Percentiles rank a stretch among this genome's conserved stretches.
Conservation (phyloP, 2,888 invertebrate species). For the Mycalesis mineus region DNA sequence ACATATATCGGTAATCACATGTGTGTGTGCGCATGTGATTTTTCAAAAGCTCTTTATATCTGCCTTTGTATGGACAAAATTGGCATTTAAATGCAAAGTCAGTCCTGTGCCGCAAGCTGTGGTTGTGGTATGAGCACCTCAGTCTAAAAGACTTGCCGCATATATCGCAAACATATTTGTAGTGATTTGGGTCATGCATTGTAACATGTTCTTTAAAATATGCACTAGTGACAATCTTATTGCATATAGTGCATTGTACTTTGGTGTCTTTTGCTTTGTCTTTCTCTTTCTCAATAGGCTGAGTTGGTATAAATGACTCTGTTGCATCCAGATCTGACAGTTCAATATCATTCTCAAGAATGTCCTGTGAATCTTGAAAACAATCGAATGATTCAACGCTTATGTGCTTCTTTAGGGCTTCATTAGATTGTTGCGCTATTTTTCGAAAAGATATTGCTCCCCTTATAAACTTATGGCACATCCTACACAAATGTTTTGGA, state of each 20-base stretch:
- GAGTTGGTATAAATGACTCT: not conserved
- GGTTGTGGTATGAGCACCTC: slow-evolving; percentile 44
- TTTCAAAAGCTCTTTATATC: slow-evolving; percentile 39
- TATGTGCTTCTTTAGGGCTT: slow-evolving; percentile 41
- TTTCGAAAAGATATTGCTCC: slow-evolving; percentile 50
- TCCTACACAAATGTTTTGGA: slow-evolving; percentile 51
- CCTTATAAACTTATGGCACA: slow-evolving; percentile 51
- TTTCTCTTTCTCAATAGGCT: not conserved
- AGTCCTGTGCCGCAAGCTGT: slow-evolving; percentile 40
- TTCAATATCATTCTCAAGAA: slow-evolving; percentile 18
- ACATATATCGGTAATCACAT: slow-evolving; percentile 47
- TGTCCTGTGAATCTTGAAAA: slow-evolving; percentile 14
- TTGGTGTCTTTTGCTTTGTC: slow-evolving; percentile 24
- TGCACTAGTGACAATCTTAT: slow-evolving; percentile 39
- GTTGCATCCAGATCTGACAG: not conserved
- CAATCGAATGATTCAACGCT: slow-evolving; percentile 24
- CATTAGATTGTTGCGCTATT: slow-evolving; percentile 46
- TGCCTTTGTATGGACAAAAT: slow-evolving; percentile 42
- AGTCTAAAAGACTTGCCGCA: slow-evolving; percentile 44
- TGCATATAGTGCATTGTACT: slow-evolving; percentile 41
- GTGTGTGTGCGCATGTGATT: slow-evolving; percentile 44
- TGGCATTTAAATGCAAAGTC: slow-evolving; percentile 43
- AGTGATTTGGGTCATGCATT: slow-evolving; percentile 43
- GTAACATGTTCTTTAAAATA: slow-evolving; percentile 42
- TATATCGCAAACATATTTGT: slow-evolving; percentile 43